A percentile compares a stretch with the other conserved stretches of the same genome.
These are phyloP conservation scores for Toxotes lorentzi DNA, from an alignment of 2,797 vertebrate genomes.

Conservation along the genomic window DNA sequence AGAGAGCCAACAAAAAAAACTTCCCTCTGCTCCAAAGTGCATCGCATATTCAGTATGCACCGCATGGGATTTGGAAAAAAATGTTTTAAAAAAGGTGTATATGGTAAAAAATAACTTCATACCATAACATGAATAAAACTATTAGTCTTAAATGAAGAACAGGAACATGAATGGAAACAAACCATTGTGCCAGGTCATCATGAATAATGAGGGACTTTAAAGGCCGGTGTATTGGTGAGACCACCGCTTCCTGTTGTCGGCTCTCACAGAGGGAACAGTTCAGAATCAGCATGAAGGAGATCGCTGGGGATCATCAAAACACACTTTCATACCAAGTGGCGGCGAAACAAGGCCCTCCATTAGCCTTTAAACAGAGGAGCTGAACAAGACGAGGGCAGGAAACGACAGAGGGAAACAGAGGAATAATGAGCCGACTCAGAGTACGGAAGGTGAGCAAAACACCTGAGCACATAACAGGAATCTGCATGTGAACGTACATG, in stretches of 20 bases:
- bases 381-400: conserved; percentile 51
- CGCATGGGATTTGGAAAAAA: conserved; percentile 28
- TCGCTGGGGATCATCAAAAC: conserved; percentile 49
- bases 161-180: conserved; percentile 14
- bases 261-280: conserved; percentile 33
- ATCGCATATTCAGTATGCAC: conserved; percentile 6
- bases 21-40: conserved; percentile 7
- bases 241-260: conserved; percentile 31
- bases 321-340: conserved; percentile 9
- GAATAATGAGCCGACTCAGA: conserved; percentile 60
- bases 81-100: conserved; percentile 21
- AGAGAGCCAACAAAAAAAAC: conserved; percentile 4
- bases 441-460: conserved; percentile 45
- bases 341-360: conserved; percentile 34
- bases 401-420: conserved; percentile 21
- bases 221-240: conserved; percentile 51
- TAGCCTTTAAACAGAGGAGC: conserved; percentile 51
- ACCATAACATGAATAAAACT: conserved; percentile 43
- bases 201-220: conserved; percentile 63
- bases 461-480: conserved; percentile 28
- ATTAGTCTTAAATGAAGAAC: conserved; percentile 25
- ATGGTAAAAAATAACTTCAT: conserved; percentile 22
- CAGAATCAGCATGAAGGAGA: conserved; percentile 45
- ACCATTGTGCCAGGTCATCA: conserved; percentile 17
- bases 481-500: neutral